Conservation (phyloP, 2,888 invertebrate species). For the Nymphalis polychloros region DNA sequence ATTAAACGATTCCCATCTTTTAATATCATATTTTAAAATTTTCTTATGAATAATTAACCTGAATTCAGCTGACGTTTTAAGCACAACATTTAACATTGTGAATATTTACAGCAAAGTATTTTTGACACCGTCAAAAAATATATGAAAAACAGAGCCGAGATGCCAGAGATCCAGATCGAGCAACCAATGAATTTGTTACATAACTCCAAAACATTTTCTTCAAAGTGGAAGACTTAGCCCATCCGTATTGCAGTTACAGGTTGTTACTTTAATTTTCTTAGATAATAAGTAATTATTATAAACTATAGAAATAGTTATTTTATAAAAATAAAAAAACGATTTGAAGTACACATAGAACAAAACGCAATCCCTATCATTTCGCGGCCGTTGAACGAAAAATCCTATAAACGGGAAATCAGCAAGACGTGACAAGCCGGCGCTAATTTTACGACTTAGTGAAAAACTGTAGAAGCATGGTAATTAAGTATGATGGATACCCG, state of each 20-base stretch:
- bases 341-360: background rate
- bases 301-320: no score
- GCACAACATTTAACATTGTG: no score
- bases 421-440: conserved; percentile 60
- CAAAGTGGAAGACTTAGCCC: no score
- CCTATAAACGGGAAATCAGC: conserved; percentile 6
- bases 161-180: no score
- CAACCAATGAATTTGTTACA: no score
- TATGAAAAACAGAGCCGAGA: no score
- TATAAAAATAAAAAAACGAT: background rate
- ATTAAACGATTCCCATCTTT: background rate
- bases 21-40: background rate
- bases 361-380: background rate
- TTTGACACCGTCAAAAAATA: no score
- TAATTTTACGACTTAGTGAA: conserved; percentile 64
- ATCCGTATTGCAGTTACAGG: no score
- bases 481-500: conserved; percentile 77
- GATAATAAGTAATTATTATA: no score
- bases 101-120: no score
- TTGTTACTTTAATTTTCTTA: no score
- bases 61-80: background rate
- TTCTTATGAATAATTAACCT: background rate
- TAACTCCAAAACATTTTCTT: no score
- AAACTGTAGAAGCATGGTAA: conserved; percentile 75
- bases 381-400: background rate